Base-by-base conservation (phyloP, 1,140 invertebrate species). In the Argopecten irradians region DNA sequence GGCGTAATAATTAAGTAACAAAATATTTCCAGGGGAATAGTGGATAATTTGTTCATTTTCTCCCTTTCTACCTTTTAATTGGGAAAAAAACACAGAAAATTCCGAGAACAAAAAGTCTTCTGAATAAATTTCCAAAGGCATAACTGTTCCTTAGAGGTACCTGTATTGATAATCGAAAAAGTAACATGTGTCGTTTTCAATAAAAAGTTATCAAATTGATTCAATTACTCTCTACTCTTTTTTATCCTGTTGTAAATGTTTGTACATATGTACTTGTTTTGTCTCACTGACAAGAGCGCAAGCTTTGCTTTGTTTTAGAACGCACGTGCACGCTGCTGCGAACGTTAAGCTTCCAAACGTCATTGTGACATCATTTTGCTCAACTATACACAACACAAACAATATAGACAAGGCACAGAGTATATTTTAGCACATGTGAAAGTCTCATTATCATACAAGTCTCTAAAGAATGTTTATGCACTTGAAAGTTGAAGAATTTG, bases 271-370 rank as follows among this genome's bases (percentile, higher is more conserved):
- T 8, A 71, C n/a, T n/a, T n/a, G 22, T 28, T 71, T 71, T 28
- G 22, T 5, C 13, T 71, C 1, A 71, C 2, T 46, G 14, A 16
- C 22, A 19, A 28, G 19, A 11, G 55, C 55, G 55, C 55, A 71
- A 28, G 55, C 55, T 71, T 71, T 28, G 55, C 55, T 71, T 71
- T 71, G 55, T n/a, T 71, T 28, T 8, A 71, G 55, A 71, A n/a
- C 55, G 55, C 55, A 71, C 55, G 55, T 71, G 55, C 55, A 71
- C 55, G 55, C 55, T 71, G 55, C 55, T 71, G 55, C 55, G 55
- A 71, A 71, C 55, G 55, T 7, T 71, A 28, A 71, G 55, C 55
- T n/a, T 71, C 22, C 55, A 71, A 71, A 71, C 16, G 55, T 71
- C 55, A 71, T 5, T 28, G 5, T 71, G 55, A 71, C 55, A 71